A percentile compares a stretch with the other conserved stretches of the same genome.
phyloP scores from a whole-genome alignment of 2,113 vertebrate genomes.

The Odocoileus virginianus region DNA sequence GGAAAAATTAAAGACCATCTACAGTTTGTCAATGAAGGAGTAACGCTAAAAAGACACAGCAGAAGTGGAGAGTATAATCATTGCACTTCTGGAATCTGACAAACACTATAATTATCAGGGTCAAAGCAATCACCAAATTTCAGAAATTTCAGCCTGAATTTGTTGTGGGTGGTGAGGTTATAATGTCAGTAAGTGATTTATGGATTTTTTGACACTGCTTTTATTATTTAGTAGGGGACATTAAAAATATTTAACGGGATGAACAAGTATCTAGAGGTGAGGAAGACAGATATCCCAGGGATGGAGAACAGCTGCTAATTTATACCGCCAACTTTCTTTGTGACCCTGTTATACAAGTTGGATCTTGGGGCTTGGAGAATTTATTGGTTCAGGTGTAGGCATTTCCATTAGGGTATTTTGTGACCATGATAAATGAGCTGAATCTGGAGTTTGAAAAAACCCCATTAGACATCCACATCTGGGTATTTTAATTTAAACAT shows the following conservation, averaged over 20 bases:
- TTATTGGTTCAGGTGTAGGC: background rate
- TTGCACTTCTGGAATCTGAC: slow-evolving; percentile 18
- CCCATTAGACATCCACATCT: background rate
- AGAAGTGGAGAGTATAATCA: slow-evolving; percentile 20
- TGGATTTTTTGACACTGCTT: background rate
- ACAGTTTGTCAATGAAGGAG: slow-evolving; percentile 3
- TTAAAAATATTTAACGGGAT: background rate
- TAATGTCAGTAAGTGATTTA: slow-evolving; percentile 1
- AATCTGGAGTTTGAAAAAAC: background rate
- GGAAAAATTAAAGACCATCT: background rate
- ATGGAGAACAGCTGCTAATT: background rate
- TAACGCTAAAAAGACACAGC: background rate
- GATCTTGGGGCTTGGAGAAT: background rate
- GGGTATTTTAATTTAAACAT: background rate
- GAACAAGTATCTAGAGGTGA: background rate
- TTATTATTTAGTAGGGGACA: background rate
- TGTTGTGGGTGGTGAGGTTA: slow-evolving; percentile 4
- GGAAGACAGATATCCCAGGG: background rate
- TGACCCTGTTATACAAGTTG: background rate
- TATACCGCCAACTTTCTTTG: background rate
- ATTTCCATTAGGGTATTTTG: background rate
- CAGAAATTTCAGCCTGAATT: background rate
- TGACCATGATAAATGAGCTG: background rate
- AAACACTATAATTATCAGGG: slow-evolving; percentile 34
- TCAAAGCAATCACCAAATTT: slow-evolving; percentile 15